A percentile compares a stretch with the other conserved stretches of the same genome.
These are phyloP conservation scores for Nyctibius grandis DNA, from an alignment of 2,797 vertebrate genomes.

Conservation along the genomic window DNA sequence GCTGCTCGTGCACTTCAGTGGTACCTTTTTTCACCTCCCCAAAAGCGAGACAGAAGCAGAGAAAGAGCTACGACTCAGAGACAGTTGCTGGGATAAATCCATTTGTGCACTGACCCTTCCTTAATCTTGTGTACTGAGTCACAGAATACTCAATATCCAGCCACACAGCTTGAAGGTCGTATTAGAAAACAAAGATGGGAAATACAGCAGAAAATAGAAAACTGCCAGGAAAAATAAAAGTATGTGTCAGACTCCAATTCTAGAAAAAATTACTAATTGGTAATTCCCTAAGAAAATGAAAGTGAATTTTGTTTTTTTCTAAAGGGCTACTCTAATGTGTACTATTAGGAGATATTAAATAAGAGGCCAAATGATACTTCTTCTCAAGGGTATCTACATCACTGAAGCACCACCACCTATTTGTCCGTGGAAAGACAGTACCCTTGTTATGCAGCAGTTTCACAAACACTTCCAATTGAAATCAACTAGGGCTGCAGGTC, in stretches of 20 bases:
- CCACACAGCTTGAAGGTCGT: not conserved
- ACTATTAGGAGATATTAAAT: not conserved
- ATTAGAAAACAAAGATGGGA: not conserved
- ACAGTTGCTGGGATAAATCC: rapidly evolving
- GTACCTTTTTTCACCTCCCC: not conserved
- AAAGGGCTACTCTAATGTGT: not conserved
- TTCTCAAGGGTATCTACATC: not conserved
- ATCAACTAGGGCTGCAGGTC: not conserved
- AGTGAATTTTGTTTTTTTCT: not conserved
- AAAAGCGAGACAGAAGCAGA: not conserved
- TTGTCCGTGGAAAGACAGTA: not conserved
- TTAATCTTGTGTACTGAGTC: not conserved
- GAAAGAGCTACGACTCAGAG: not conserved
- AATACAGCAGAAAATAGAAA: not conserved
- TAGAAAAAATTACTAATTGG: not conserved
- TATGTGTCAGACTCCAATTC: not conserved
- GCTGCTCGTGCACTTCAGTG: not conserved
- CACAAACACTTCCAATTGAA: not conserved
- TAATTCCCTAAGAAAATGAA: not conserved
- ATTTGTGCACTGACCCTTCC: not conserved
- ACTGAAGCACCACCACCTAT: not conserved
- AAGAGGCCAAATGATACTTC: not conserved
- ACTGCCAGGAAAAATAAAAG: not conserved
- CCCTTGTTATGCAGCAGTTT: not conserved
- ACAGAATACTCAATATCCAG: not conserved